Percentiles rank a stretch among this genome's conserved stretches.
Conservation (phyloP, 1,140 invertebrate species). For the Apocrypta bakeri region DNA sequence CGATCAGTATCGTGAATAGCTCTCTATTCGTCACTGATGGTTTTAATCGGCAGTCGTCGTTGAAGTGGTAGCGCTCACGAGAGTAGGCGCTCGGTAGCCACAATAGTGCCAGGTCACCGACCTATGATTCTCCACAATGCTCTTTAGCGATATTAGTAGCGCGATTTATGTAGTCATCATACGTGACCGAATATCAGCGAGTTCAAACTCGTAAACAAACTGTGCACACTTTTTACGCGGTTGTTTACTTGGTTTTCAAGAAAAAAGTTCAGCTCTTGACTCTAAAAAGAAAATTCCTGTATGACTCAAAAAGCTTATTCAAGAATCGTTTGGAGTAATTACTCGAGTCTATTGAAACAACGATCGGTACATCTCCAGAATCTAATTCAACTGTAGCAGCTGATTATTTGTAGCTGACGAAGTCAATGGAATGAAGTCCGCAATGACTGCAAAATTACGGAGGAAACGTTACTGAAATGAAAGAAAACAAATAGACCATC, state of each 20-base stretch:
- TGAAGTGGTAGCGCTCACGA: background rate
- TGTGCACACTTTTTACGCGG: background rate
- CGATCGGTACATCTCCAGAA: background rate
- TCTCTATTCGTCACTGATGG: background rate
- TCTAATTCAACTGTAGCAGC: background rate
- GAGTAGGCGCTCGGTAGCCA: background rate
- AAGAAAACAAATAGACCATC: constrained; percentile 15
- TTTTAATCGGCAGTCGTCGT: background rate
- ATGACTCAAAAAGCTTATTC: too few relatives aligned
- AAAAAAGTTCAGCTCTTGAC: too few relatives aligned
- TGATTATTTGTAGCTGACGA: background rate
- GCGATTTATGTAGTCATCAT: background rate
- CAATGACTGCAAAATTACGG: constrained; percentile 20
- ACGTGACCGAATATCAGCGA: background rate
- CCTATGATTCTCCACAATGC: background rate
- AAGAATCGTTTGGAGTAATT: background rate
- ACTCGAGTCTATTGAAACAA: background rate
- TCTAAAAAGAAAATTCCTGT: too few relatives aligned
- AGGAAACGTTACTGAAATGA: background rate
- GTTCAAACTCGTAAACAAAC: background rate
- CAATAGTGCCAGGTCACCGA: background rate
- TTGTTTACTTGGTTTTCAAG: background rate
- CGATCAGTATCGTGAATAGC: too few relatives aligned
- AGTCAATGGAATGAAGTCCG: background rate
- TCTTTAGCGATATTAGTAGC: background rate